A percentile compares a stretch with the other conserved stretches of the same genome.
Evolutionary conservation across 2,888 invertebrate genomes (phyloP).

Genomic region (Nezara viridula): DNA sequence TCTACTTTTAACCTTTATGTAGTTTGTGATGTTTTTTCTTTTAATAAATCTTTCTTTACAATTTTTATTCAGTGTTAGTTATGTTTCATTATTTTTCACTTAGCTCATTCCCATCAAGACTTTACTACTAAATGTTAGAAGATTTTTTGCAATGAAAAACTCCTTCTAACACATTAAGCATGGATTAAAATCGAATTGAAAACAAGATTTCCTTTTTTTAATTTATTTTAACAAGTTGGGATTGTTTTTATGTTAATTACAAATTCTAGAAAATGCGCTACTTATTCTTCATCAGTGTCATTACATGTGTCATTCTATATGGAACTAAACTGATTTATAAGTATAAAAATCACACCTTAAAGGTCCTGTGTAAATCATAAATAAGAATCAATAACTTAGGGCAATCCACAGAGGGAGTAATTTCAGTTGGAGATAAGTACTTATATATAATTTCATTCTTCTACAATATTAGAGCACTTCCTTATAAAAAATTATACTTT

Average conservation of each 20-base stretch:
- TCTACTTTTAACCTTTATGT: not conserved
- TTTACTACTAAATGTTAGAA: not conserved
- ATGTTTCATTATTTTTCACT: not conserved
- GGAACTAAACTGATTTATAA: not conserved
- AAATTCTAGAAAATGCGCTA: no score
- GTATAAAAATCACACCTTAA: not conserved
- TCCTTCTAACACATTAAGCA: not conserved
- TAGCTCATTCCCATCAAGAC: not conserved
- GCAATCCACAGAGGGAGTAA: no score
- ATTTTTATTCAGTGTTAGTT: not conserved
- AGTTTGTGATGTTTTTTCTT: not conserved
- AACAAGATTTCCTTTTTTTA: no score
- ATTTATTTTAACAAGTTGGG: no score
- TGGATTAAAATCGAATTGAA: not conserved
- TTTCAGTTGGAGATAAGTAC: not conserved
- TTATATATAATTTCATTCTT: not conserved
- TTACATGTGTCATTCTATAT: not conserved
- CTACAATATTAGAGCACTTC: no score
- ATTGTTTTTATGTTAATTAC: no score
- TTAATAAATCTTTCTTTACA: not conserved
- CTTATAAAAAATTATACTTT: no score
- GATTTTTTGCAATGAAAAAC: not conserved
- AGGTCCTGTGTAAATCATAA: not conserved
- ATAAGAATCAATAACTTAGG: not conserved
- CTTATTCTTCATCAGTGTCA: no score